Evolutionary conservation across 2,888 invertebrate species (phyloP), one percentile per base, ranked within the genome.

Genomic region (Plebejus melissa): DNA sequence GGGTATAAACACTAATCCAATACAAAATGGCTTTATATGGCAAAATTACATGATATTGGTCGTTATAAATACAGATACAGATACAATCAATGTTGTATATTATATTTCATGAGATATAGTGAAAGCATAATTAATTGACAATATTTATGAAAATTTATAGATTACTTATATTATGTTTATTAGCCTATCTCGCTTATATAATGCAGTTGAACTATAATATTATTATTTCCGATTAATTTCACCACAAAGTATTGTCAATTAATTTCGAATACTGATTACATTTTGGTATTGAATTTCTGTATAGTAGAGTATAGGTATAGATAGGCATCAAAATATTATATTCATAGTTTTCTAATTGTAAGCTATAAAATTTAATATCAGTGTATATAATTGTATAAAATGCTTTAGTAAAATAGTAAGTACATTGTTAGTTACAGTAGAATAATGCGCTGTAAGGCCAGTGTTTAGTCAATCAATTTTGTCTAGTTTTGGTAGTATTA

Each of bases 1-100:
- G 69, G 74, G 76, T 78, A 76, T 74, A 78, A 78, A 77, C 76
- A 60, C 60, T 75, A 50, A 76, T 77, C 54, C 74, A 76, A 75
- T 57, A 76, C 46, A 72, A 70, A 32, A 72, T 22, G 54, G 54
- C 50, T 32, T 72, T 74, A 76, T 74, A 76, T 71, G 69, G 74
- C 70, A 78, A 28, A 9, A 72, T 72, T 72, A 72, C 13, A 32
- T 72, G 32, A 32, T 72, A 54, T 72, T 72, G 72, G 72, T 72
- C 72, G 54, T 28, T 13, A 13, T 28, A 65, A 65, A 65, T 11
- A 65, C 28, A 65, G 60, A 32, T 70, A 70, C 22, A 70, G 22
- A 41, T 70, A 22, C 22, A 38, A 70, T 70, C 22, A 22, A 6
- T 69, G 38, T 22, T 70, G n/a, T 46, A 28, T 28, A 46, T 72